Base-by-base conservation (phyloP, 2,888 invertebrate genomes). In the Caenorhabditis auriculariae region DNA sequence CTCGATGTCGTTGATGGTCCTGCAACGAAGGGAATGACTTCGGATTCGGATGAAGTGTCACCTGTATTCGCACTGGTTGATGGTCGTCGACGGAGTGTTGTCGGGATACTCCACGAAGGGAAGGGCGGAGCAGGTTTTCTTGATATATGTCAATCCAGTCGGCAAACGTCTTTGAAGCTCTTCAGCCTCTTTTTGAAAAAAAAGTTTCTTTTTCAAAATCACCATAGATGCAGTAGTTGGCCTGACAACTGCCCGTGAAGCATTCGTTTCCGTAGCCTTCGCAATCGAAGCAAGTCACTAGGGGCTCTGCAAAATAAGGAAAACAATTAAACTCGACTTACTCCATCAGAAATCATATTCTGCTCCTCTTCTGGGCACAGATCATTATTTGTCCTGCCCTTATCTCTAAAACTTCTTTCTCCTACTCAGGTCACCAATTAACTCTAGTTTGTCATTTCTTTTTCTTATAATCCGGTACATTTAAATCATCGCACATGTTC, bases 51-150 rank as follows among this genome's bases (percentile, higher is more conserved):
- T n/a, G n/a, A n/a, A n/a, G n/a, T n/a, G n/a, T n/a, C n/a, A 54
- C 59, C 47, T 32, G 37, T 24, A 49, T 46, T 62, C 65, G 42
- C 68, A 68, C 26, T 44, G 51, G 45, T 68, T 61, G 0, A 49
- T 21, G 5, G 32, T 29, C 3, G 46, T 38, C 2, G 65, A 51
- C 24, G 41, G 44, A 2, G 62, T 47, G 6, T 48, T 50, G 41
- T 68, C 68, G n/a, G 68, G 68, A 42, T 65, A 68, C 9, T 56
- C 45, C 5, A 64, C 62, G 38, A 55, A 60, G 9, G 49, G 37
- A 2, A 57, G 26, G 1, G 56, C 45, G 3, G 68, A 60, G 47
- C 68, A 68, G 1, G 58, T 46, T 37, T 65, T 65, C 3, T 54
- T 47, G 46, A 42, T 51, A 32, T 61, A 59, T 2, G 58, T 56